Base-by-base conservation (phyloP, 1,140 invertebrate species). In the Drosophila suzukii region DNA sequence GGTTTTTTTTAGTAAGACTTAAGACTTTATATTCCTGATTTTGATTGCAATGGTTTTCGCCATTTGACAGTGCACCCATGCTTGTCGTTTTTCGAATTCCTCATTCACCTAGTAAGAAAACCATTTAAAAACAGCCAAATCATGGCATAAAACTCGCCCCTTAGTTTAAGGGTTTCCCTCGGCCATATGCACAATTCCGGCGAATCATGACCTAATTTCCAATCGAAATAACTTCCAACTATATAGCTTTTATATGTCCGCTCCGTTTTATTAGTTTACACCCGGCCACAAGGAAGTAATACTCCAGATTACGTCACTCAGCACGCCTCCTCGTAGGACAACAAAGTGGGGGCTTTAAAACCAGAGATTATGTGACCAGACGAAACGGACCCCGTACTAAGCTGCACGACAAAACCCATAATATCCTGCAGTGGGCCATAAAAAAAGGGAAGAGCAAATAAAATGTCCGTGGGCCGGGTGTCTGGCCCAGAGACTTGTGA, bases 321-420 rank as follows among this genome's bases (percentile, higher is more conserved):
- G 15, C 20, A 36, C 58, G 58, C 20, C 55, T 63, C n/a, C 30
- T 15, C 34, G 63, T 11, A 43, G 60, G 30, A 68, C 65, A 67
- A 68, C 51, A 71, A 72, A 68, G 65, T 72, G 53, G 47, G 13
- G 17, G 53, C 66, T 75, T 75, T 50, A 75, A 63, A 75, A 27
- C 17, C 38, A 7, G n/a, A 65, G 51, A 51, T 63, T 75, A 74
- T 63, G 38, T 41, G 44, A 44, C 65, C 59, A 51, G 65, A 53
- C 65, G 12, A 51, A 65, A 53, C 65, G 12, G 43, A 51, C 24
- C 20, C n/a, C 20, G 39, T 17, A 44, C 70, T 60, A 72, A 67
- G 56, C 36, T 59, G 36, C 65, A 39, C 43, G 66, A 55, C 59
- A 11, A 41, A 75, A 56, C 44, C 70, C 72, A 62, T 75, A 75